Percentiles rank a stretch among this genome's conserved stretches.
These are phyloP conservation scores for Muschampia plurimacula DNA, from an alignment of 2,888 invertebrate genomes.

Conservation along the genomic window DNA sequence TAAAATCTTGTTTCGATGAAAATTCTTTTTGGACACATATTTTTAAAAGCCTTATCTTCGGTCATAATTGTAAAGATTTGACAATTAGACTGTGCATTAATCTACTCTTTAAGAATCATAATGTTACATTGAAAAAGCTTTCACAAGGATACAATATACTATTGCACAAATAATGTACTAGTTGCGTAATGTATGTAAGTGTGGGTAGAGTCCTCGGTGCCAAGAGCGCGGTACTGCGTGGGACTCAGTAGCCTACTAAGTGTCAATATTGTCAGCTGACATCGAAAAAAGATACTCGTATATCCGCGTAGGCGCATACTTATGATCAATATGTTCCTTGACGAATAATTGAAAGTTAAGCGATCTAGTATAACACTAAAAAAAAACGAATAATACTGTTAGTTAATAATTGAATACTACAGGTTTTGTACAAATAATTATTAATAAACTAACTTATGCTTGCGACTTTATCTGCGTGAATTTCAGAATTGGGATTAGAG, in stretches of 20 bases:
- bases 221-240: conserved; percentile 56
- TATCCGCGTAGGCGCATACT: conserved; percentile 67
- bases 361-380: conserved; percentile 24
- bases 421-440: neutral
- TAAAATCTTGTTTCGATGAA: neutral
- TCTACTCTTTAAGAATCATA: neutral
- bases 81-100: neutral
- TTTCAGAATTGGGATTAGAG: too few relatives aligned
- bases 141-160: conserved; percentile 9
- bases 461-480: too few relatives aligned
- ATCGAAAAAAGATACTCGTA: conserved; percentile 53
- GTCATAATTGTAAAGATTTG: too few relatives aligned
- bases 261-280: conserved; percentile 59
- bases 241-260: conserved; percentile 60
- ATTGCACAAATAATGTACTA: conserved; percentile 52
- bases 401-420: conserved; percentile 38
- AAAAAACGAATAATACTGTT: conserved; percentile 52
- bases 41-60: neutral
- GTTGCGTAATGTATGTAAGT: conserved; percentile 55
- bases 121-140: neutral
- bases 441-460: too few relatives aligned
- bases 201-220: conserved; percentile 71
- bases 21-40: too few relatives aligned
- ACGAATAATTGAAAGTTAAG: conserved; percentile 59
- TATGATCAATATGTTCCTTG: conserved; percentile 65